Evolutionary conservation across 2,797 vertebrate species (phyloP).

Genomic region (Mallotus villosus): DNA sequence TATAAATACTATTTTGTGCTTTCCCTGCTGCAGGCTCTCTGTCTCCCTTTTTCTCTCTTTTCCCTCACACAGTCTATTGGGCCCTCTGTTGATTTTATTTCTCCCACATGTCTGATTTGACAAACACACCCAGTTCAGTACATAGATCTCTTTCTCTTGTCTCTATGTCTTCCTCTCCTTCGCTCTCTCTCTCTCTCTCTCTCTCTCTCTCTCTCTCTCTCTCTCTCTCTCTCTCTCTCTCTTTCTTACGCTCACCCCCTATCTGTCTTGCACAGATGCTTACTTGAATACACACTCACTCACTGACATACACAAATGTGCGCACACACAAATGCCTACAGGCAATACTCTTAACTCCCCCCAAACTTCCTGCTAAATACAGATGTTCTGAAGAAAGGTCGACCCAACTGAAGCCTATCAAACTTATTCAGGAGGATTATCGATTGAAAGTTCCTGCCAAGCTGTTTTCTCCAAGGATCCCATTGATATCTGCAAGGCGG

Average conservation of each 20-base stretch:
- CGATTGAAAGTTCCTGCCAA: conserved; percentile 52
- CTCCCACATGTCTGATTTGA: too few relatives aligned
- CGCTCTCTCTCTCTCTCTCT: neutral
- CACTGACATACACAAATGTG: neutral
- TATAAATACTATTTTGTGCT: conserved; percentile 38
- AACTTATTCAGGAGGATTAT: conserved; percentile 56
- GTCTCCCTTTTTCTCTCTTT: neutral
- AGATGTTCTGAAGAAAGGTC: conserved; percentile 46
- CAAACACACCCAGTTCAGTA: neutral
- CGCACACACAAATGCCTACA: conserved; percentile 8
- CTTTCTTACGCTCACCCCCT: neutral
- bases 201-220: neutral
- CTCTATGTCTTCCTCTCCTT: neutral
- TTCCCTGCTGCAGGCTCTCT: conserved; percentile 23
- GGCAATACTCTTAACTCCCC: conserved; percentile 5
- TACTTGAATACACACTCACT: neutral
- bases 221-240: neutral
- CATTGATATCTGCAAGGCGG: conserved; percentile 47
- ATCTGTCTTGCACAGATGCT: conserved; percentile 5
- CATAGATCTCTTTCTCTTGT: neutral
- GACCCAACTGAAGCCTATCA: conserved; percentile 45
- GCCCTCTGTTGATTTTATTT: too few relatives aligned
- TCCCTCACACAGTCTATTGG: neutral
- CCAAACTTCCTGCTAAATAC: conserved; percentile 34
- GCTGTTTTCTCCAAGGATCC: conserved; percentile 55